phyloP scores from a whole-genome alignment of 1,140 invertebrate species.

The Drosophila baimaii region DNA sequence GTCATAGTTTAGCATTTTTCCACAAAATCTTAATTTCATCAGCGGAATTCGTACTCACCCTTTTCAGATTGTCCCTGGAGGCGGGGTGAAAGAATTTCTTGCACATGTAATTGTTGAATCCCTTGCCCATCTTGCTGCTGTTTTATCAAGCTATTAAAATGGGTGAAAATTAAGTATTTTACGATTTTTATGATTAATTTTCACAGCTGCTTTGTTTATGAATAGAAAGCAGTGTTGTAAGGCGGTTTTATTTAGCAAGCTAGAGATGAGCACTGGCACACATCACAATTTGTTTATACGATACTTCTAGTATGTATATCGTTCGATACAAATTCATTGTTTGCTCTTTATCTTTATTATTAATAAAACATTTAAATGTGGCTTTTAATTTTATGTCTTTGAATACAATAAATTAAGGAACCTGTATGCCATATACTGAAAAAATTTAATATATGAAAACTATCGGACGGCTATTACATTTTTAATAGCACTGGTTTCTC shows the following conservation, averaged over 20 bases:
- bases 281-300: not conserved
- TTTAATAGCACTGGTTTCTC: not conserved
- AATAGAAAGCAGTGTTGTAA: not conserved
- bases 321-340: not conserved
- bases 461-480: not conserved
- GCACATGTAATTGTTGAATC: constrained; percentile 99
- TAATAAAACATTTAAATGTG: too few relatives aligned
- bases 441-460: not conserved
- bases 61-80: constrained; percentile 98
- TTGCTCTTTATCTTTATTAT: too few relatives aligned
- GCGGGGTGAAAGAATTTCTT: constrained; percentile 99
- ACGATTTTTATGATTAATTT: constrained; percentile 21
- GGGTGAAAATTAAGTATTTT: not conserved
- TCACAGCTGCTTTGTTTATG: constrained; percentile 19
- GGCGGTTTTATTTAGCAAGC: not conserved
- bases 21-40: not conserved
- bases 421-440: not conserved
- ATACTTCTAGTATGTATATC: not conserved
- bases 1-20: not conserved
- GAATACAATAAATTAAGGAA: not conserved
- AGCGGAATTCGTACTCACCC: constrained; percentile 88
- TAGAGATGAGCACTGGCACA: not conserved
- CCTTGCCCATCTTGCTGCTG: constrained; percentile 95
- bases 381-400: too few relatives aligned
- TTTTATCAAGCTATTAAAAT: constrained; percentile 8